Conservation (phyloP, 2,113 vertebrate genomes). For the Cochlearius cochlearius region DNA sequence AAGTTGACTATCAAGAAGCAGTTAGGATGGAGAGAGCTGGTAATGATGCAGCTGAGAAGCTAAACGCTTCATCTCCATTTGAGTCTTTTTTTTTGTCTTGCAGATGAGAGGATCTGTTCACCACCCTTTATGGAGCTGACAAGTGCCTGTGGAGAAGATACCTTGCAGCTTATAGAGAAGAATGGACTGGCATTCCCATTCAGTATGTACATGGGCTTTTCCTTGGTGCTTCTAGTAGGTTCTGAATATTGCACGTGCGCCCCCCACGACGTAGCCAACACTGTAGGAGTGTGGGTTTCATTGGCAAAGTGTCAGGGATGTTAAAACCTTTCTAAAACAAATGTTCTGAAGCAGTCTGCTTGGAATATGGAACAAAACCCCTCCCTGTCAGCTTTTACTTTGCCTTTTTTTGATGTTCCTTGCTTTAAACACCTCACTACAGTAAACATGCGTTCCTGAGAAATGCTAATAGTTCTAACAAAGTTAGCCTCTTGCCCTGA, state of each 20-base stretch:
- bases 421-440: background rate
- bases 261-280: background rate
- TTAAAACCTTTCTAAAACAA: conserved; percentile 11
- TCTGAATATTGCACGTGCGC: background rate
- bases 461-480: background rate
- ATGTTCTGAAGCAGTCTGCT: background rate
- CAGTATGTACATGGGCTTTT: conserved; percentile 78
- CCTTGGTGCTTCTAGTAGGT: background rate
- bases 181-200: conserved; percentile 96
- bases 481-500: conserved; percentile 19
- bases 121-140: conserved; percentile 98
- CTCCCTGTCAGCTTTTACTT: background rate
- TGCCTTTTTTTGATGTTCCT: background rate
- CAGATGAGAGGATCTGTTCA: conserved; percentile 95
- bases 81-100: background rate
- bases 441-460: background rate
- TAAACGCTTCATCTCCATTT: background rate
- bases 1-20: background rate
- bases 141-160: conserved; percentile 87
- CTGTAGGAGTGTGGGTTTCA: background rate
- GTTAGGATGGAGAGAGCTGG: background rate
- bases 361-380: background rate
- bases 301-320: background rate
- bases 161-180: conserved; percentile 87
- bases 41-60: background rate